These are phyloP conservation scores for Drosophila novamexicana DNA, from an alignment of 1,140 invertebrate genomes.

Conservation along the genomic window DNA sequence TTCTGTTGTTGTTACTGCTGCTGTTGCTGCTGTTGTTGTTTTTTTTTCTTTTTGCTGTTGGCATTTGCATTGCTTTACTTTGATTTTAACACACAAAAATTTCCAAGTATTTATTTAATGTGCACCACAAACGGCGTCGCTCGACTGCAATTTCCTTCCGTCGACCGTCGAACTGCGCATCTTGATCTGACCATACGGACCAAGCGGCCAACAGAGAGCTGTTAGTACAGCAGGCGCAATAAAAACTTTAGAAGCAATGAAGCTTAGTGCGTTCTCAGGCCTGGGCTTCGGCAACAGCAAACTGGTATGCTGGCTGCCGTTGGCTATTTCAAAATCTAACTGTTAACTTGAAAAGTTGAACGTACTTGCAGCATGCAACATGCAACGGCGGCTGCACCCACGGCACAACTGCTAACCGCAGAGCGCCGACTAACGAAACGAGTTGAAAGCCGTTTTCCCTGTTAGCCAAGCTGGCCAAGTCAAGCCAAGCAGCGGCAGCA, in stretches of 20 bases:
- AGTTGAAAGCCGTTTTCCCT: slow-evolving; percentile 82
- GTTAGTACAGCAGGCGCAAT: slow-evolving; percentile 19
- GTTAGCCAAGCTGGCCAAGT: slow-evolving; percentile 63
- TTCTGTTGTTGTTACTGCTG: neutral
- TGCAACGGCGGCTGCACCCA: slow-evolving; percentile 76
- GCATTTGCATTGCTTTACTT: slow-evolving; percentile 73
- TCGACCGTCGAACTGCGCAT: slow-evolving; percentile 52
- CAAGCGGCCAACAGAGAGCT: neutral
- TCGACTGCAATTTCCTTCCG: slow-evolving; percentile 76
- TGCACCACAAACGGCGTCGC: slow-evolving; percentile 48
- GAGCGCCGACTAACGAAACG: slow-evolving; percentile 60
- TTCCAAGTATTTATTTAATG: slow-evolving; percentile 79
- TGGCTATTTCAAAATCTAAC: slow-evolving; percentile 82
- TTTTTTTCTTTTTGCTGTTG: slow-evolving; percentile 13
- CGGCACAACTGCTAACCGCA: slow-evolving; percentile 63
- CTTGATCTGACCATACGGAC: slow-evolving; percentile 48
- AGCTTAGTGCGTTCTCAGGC: slow-evolving; percentile 67
- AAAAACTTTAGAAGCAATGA: slow-evolving; percentile 34
- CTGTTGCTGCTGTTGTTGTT: neutral
- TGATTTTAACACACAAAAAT: slow-evolving; percentile 74
- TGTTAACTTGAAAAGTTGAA: slow-evolving; percentile 83
- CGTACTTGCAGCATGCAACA: slow-evolving; percentile 80
- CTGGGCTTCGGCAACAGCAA: slow-evolving; percentile 37
- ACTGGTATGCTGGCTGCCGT: slow-evolving; percentile 75
- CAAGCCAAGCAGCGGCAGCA: slow-evolving; percentile 3